Evolutionary conservation across 2,888 invertebrate genomes (phyloP).

Genomic region (Ceratothoa steindachneri): DNA sequence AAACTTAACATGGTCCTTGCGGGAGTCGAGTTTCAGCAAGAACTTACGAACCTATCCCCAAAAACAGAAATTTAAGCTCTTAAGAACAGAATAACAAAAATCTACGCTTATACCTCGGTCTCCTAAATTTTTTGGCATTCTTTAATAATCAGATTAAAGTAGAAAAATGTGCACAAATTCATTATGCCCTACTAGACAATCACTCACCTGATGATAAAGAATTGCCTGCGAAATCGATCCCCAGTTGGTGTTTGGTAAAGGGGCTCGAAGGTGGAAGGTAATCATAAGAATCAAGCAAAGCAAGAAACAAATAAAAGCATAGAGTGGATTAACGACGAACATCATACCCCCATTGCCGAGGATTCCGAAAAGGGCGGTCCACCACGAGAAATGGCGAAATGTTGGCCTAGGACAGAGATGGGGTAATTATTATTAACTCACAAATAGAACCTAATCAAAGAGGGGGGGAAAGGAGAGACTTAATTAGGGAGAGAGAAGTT

Average conservation of each 20-base stretch:
- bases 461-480: too few species aligned
- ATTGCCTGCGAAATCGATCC: slow-evolving; percentile 98
- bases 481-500: too few species aligned
- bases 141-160: too few species aligned
- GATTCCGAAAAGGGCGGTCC: slow-evolving; percentile 81
- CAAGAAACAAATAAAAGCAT: slow-evolving; percentile 81
- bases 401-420: slow-evolving; percentile 67
- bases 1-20: slow-evolving; percentile 97
- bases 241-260: slow-evolving; percentile 68
- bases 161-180: neutral
- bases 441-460: too few species aligned
- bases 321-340: slow-evolving; percentile 88
- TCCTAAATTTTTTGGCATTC: too few species aligned
- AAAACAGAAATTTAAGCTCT: too few species aligned
- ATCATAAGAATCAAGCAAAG: slow-evolving; percentile 79
- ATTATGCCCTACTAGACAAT: neutral
- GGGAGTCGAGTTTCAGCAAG: slow-evolving; percentile 84
- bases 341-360: slow-evolving; percentile 83
- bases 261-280: slow-evolving; percentile 57
- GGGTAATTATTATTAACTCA: too few species aligned
- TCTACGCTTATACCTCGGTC: too few species aligned
- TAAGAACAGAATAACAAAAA: too few species aligned
- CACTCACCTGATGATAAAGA: slow-evolving; percentile 86
- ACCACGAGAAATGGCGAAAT: slow-evolving; percentile 93
- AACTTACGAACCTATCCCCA: slow-evolving; percentile 94